A percentile compares a stretch with the other conserved stretches of the same genome.
These are phyloP conservation scores for Callocephalon fimbriatum DNA, from an alignment of 2,113 vertebrate genomes.

Conservation along the genomic window DNA sequence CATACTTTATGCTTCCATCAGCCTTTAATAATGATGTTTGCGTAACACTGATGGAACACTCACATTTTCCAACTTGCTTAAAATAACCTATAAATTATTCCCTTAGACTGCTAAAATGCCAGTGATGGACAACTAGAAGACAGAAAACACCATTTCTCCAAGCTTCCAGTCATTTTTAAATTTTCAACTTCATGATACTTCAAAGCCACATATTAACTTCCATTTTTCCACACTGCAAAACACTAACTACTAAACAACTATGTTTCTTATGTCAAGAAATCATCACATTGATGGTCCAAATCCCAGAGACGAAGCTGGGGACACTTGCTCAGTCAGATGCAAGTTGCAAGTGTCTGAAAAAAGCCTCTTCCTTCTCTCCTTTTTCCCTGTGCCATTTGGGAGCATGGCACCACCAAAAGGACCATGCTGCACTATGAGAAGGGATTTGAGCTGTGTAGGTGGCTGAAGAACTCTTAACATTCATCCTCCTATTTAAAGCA, in stretches of 20 bases:
- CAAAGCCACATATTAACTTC: neutral
- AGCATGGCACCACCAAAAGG: neutral
- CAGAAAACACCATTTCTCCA: neutral
- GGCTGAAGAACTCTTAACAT: neutral
- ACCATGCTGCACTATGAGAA: neutral
- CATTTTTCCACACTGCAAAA: neutral
- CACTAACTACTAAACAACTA: neutral
- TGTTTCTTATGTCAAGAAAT: neutral
- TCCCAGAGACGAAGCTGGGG: neutral
- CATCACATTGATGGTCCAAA: neutral
- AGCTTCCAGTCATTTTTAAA: neutral
- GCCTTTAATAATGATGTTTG: neutral
- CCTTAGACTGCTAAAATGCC: neutral
- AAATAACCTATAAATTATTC: slow-evolving; percentile 23
- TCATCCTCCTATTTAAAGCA: neutral
- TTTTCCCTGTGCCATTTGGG: neutral
- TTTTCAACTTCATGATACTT: neutral
- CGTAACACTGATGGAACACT: neutral
- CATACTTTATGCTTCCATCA: neutral
- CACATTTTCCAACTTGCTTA: neutral
- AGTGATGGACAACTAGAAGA: neutral
- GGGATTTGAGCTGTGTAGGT: neutral
- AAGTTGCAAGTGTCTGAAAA: neutral
- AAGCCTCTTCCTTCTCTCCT: neutral
- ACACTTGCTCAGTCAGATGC: neutral